A percentile compares a stretch with the other conserved stretches of the same genome.
Evolutionary conservation across 2,113 vertebrate species (phyloP).

Genomic region (Machaerirhynchus nigripectus): DNA sequence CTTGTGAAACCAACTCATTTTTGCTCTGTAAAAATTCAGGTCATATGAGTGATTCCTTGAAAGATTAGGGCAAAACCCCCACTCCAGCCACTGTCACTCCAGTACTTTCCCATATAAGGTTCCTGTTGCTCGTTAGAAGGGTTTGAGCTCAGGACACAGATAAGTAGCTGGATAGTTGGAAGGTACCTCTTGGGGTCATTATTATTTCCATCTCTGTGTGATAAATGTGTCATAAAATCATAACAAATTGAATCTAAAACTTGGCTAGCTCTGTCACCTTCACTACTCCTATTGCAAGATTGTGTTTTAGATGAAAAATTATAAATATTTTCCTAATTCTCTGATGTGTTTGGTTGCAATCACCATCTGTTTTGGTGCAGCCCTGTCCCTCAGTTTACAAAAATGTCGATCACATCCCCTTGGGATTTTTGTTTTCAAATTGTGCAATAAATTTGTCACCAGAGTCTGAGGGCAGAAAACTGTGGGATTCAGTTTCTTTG

Average conservation of each 20-base stretch:
- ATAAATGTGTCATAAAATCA: not conserved
- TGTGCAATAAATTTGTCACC: not conserved
- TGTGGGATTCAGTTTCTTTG: not conserved
- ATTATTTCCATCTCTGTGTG: not conserved
- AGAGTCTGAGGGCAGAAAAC: not conserved
- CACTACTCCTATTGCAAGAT: not conserved
- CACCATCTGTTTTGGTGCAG: not conserved
- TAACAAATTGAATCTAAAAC: not conserved
- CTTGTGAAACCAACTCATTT: not conserved
- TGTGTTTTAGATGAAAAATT: not conserved
- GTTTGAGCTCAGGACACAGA: not conserved
- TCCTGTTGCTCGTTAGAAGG: not conserved
- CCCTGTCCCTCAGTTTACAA: not conserved
- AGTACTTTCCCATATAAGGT: not conserved
- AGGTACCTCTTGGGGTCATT: not conserved
- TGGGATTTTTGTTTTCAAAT: not conserved
- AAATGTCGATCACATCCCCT: rapidly evolving
- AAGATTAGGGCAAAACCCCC: not conserved
- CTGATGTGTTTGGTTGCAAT: not conserved
- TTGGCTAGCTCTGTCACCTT: not conserved
- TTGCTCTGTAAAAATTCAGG: not conserved
- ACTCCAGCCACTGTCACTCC: not conserved
- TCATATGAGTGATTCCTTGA: not conserved
- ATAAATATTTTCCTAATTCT: not conserved
- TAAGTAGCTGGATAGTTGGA: not conserved